Conservation (phyloP, 2,113 vertebrate species). For the Takifugu bimaculatus region DNA sequence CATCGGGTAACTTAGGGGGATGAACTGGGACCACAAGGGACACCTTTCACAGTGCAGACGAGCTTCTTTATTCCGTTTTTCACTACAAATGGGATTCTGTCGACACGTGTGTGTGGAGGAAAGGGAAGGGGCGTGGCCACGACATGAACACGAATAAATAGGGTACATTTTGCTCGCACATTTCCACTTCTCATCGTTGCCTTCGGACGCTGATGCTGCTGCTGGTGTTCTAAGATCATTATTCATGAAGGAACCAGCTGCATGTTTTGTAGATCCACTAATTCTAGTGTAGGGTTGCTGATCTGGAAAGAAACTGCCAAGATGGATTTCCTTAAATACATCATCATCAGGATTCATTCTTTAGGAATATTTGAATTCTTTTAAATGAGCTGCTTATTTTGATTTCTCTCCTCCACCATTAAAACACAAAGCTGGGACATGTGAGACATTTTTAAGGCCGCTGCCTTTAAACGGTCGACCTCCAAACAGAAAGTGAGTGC, state of each 20-base stretch:
- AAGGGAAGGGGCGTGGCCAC: too few species aligned
- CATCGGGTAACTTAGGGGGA: too few species aligned
- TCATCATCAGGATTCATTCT: slow-evolving; percentile 41
- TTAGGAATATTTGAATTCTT: slow-evolving; percentile 42
- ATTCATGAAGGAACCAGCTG: slow-evolving; percentile 25
- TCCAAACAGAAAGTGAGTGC: slow-evolving; percentile 6
- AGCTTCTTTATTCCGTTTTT: too few species aligned
- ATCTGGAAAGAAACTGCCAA: slow-evolving; percentile 39
- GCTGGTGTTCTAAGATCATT: slow-evolving; percentile 25
- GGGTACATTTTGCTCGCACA: too few species aligned
- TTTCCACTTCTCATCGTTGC: too few species aligned
- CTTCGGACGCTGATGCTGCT: too few species aligned
- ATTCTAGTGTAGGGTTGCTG: slow-evolving; percentile 25
- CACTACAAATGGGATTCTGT: too few species aligned
- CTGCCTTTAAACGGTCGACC: slow-evolving; percentile 21
- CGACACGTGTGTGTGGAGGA: too few species aligned
- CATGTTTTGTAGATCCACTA: slow-evolving; percentile 26
- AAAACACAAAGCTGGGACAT: too few species aligned
- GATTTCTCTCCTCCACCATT: slow-evolving; percentile 35
- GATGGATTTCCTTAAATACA: slow-evolving; percentile 33
- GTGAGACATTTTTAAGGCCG: neutral
- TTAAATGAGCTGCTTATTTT: slow-evolving; percentile 50
- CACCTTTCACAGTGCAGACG: too few species aligned
- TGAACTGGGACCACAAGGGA: too few species aligned
- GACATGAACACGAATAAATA: too few species aligned